Conservation (phyloP, 2,888 invertebrate species). For the Nemapogon koenigi region DNA sequence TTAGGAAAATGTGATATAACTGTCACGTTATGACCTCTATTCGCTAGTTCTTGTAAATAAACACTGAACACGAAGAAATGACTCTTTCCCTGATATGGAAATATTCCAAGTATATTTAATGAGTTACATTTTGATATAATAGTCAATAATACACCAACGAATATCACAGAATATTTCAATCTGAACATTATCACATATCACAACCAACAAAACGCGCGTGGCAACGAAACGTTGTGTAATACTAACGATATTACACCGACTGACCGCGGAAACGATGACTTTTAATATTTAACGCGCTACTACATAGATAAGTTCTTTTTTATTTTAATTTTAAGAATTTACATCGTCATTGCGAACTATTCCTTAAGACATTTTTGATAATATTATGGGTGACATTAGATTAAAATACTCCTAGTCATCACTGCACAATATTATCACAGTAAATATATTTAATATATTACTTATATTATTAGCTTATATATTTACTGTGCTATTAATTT, state of each 20-base stretch:
- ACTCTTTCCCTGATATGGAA: constrained; percentile 72
- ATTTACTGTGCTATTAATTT: too few species aligned
- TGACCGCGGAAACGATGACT: background rate
- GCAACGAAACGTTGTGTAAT: constrained; percentile 1
- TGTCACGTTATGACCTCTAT: constrained; percentile 70
- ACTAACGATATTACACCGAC: background rate
- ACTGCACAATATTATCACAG: too few species aligned
- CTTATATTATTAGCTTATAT: too few species aligned
- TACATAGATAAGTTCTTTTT: too few species aligned
- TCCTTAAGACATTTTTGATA: too few species aligned
- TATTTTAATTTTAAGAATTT: too few species aligned
- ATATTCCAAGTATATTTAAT: constrained; percentile 68
- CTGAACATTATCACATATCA: background rate
- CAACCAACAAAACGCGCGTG: background rate
- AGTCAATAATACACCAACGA: constrained; percentile 17
- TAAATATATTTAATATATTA: too few species aligned
- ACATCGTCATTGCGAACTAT: too few species aligned
- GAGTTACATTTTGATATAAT: background rate
- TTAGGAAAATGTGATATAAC: constrained; percentile 70
- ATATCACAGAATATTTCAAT: too few species aligned
- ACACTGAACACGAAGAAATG: constrained; percentile 72
- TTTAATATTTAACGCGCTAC: background rate
- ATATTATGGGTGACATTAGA: too few species aligned
- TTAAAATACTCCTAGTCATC: too few species aligned
- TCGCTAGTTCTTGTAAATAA: constrained; percentile 63